phyloP scores from a whole-genome alignment of 1,140 invertebrate species.

The Bombus balteatus region DNA sequence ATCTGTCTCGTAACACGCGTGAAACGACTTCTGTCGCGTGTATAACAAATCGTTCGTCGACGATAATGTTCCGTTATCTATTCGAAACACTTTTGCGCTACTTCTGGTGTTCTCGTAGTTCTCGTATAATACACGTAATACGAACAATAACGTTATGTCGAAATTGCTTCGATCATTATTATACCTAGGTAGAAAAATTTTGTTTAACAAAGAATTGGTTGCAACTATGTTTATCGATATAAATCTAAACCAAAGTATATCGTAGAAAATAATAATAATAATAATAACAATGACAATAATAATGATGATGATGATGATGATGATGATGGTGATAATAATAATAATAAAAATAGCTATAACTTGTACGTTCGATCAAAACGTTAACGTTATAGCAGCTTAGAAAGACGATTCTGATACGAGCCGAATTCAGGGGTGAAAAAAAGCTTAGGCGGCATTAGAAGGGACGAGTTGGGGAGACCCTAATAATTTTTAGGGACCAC shows the following conservation, averaged over 20 bases:
- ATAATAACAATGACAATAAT: too few species aligned
- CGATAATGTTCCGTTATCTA: background rate
- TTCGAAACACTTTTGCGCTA: background rate
- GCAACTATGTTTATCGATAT: too few species aligned
- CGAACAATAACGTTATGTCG: background rate
- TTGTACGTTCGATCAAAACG: too few species aligned
- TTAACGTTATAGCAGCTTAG: background rate
- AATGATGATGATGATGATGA: too few species aligned
- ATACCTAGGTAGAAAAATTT: too few species aligned
- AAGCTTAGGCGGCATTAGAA: slow-evolving; percentile 12
- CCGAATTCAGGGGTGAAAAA: background rate
- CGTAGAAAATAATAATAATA: too few species aligned
- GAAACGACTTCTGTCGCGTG: background rate
- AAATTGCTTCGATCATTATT: background rate
- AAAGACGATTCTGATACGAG: background rate
- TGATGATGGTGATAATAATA: too few species aligned
- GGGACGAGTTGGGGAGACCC: background rate
- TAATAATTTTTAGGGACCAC: slow-evolving; percentile 39
- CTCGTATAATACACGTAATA: background rate
- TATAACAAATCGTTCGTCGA: background rate
- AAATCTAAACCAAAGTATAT: too few species aligned
- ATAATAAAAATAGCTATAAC: too few species aligned
- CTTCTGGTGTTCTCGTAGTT: too few species aligned
- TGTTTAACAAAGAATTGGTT: too few species aligned
- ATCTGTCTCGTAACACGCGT: background rate